Percentiles rank a stretch among this genome's conserved stretches.
Evolutionary conservation across 2,888 invertebrate species (phyloP).

Genomic region (Polymixis lichenea): DNA sequence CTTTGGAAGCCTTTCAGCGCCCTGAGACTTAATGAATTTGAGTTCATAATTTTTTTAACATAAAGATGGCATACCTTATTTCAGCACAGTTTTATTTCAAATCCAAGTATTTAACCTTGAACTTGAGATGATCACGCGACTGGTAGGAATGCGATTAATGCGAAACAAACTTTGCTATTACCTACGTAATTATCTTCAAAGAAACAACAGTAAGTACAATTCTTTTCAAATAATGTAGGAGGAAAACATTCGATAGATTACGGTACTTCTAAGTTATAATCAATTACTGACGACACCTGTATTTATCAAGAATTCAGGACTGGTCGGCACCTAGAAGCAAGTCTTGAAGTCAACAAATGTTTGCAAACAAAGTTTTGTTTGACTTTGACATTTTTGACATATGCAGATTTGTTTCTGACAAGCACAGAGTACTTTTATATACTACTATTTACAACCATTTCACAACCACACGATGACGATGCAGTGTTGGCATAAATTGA

Average conservation of each 20-base stretch:
- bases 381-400: slow-evolving; percentile 22
- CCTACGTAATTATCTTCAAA: slow-evolving; percentile 1
- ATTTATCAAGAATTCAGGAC: not conserved
- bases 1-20: no score
- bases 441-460: no score
- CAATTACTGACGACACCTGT: slow-evolving; percentile 27
- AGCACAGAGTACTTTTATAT: no score
- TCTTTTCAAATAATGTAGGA: not conserved
- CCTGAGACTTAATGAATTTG: not conserved
- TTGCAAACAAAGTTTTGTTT: slow-evolving; percentile 59
- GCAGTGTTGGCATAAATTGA: no score
- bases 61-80: slow-evolving; percentile 26
- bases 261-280: slow-evolving; percentile 13
- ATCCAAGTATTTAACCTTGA: slow-evolving; percentile 72
- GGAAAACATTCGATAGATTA: slow-evolving; percentile 24
- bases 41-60: not conserved
- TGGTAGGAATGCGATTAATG: slow-evolving; percentile 28
- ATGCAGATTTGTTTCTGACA: not conserved
- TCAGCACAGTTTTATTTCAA: slow-evolving; percentile 21
- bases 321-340: not conserved
- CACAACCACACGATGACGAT: no score
- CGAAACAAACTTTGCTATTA: slow-evolving; percentile 12
- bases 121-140: slow-evolving; percentile 74
- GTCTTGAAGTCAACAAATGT: slow-evolving; percentile 35
- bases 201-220: slow-evolving; percentile 4